Conservation (phyloP, 2,888 invertebrate genomes). For the Drosophila lacicola region DNA sequence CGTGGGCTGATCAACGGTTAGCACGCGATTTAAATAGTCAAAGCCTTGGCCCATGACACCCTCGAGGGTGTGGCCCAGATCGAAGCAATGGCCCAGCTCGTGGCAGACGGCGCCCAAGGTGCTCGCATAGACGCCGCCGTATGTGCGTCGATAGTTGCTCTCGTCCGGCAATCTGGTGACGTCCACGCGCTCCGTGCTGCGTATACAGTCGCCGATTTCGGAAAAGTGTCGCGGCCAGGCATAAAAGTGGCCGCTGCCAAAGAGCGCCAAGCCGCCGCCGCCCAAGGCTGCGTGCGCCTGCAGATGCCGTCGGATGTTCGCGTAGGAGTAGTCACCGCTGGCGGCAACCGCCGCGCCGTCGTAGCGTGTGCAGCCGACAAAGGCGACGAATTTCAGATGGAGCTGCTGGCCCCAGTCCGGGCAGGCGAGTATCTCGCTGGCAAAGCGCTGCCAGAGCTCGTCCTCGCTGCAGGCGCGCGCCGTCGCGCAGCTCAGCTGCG, state of each 20-base stretch:
- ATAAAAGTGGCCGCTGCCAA: conserved; percentile 95
- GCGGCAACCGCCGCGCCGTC: conserved; percentile 87
- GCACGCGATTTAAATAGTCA: conserved; percentile 92
- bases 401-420: conserved; percentile 84
- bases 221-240: conserved; percentile 93
- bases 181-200: conserved; percentile 88
- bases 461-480: conserved; percentile 91
- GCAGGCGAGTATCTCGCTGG: conserved; percentile 92
- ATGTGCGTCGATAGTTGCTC: conserved; percentile 94
- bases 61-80: conserved; percentile 94
- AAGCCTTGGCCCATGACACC: conserved; percentile 98
- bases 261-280: conserved; percentile 95
- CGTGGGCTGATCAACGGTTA: conserved; percentile 87
- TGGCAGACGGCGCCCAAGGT: conserved; percentile 96
- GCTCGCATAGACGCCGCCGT: conserved; percentile 95
- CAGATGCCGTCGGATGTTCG: conserved; percentile 89
- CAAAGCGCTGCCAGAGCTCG: conserved; percentile 93
- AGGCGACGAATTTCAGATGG: conserved; percentile 93
- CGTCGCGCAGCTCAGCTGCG: conserved; percentile 89
- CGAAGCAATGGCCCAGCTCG: conserved; percentile 95
- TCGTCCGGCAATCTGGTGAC: conserved; percentile 93
- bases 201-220: conserved; percentile 87
- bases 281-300: conserved; percentile 96
- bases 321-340: conserved; percentile 88
- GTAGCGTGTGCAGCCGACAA: conserved; percentile 94